Evolutionary conservation across 2,888 invertebrate species (phyloP).

Genomic region (Belgica antarctica): DNA sequence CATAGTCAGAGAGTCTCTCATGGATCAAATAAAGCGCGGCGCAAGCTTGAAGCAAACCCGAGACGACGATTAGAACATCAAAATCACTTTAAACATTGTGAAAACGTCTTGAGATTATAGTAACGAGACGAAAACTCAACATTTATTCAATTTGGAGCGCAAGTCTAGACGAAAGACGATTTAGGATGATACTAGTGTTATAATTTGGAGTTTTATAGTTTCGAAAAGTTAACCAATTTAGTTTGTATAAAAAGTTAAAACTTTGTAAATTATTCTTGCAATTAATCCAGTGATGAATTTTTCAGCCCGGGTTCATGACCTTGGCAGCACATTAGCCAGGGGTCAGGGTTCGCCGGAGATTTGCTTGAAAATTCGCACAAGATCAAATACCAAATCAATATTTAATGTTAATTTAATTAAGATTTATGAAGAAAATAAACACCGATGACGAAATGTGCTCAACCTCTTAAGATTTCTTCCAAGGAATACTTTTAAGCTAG

Average conservation of each 20-base stretch:
- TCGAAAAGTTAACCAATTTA: not conserved
- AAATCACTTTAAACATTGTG: not conserved
- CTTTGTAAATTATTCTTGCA: not conserved
- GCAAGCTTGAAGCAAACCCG: conserved; percentile 74
- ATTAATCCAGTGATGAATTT: conserved; percentile 2
- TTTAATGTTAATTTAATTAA: conserved; percentile 4
- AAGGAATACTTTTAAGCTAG: too few species aligned
- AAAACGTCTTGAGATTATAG: not conserved
- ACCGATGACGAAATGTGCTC: not conserved
- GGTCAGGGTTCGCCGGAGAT: too few species aligned
- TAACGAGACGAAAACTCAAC: not conserved
- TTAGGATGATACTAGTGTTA: not conserved
- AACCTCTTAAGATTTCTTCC: not conserved
- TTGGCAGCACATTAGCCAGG: too few species aligned
- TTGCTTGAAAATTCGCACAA: too few species aligned
- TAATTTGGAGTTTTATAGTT: not conserved
- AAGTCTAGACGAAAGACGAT: conserved; percentile 8
- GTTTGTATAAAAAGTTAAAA: not conserved
- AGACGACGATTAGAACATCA: conserved; percentile 48
- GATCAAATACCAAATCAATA: conserved; percentile 15
- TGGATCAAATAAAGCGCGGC: conserved; percentile 90
- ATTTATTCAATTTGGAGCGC: not conserved
- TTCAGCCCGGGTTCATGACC: too few species aligned
- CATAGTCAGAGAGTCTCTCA: conserved; percentile 80
- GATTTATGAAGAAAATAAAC: not conserved